phyloP scores from a whole-genome alignment of 1,140 invertebrate genomes.

The Drosophila arizonae region DNA sequence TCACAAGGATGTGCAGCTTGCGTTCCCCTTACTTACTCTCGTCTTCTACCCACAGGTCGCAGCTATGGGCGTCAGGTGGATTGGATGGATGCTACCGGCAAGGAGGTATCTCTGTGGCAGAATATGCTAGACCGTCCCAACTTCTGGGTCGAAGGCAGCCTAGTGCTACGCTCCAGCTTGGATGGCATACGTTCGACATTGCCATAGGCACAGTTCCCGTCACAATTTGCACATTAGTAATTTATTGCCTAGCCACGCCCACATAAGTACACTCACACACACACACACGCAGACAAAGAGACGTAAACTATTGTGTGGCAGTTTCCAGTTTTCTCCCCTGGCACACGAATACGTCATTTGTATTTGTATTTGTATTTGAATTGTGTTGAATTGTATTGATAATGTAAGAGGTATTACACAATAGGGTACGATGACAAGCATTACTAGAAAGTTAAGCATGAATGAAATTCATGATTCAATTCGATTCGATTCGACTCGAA shows the following conservation, averaged over 20 bases:
- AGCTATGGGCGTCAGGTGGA: constrained; percentile 93
- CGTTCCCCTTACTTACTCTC: neutral
- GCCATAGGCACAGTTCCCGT: constrained; percentile 59
- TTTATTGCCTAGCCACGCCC: constrained; percentile 36
- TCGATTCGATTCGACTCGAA: neutral
- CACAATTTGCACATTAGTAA: constrained; percentile 49
- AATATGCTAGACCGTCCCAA: constrained; percentile 96
- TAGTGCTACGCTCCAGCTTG: constrained; percentile 91
- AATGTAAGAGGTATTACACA: constrained; percentile 41
- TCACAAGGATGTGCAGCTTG: neutral
- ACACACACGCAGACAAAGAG: too few species aligned
- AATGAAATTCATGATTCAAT: constrained; percentile 28
- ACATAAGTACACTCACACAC: constrained; percentile 7
- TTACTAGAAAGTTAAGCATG: constrained; percentile 52
- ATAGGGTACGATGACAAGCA: constrained; percentile 51
- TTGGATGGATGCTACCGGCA: constrained; percentile 97
- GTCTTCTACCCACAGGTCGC: constrained; percentile 86
- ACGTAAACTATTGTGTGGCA: constrained; percentile 24
- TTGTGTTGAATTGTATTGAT: constrained; percentile 65
- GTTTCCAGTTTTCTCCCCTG: constrained; percentile 27
- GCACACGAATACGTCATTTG: constrained; percentile 8
- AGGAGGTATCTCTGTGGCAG: constrained; percentile 95
- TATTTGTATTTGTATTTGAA: constrained; percentile 32
- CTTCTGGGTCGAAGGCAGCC: constrained; percentile 96
- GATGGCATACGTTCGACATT: constrained; percentile 83